Evolutionary conservation across 1,140 invertebrate species (phyloP), one percentile per base, ranked within the genome.

Genomic region (Achatina immaculata): DNA sequence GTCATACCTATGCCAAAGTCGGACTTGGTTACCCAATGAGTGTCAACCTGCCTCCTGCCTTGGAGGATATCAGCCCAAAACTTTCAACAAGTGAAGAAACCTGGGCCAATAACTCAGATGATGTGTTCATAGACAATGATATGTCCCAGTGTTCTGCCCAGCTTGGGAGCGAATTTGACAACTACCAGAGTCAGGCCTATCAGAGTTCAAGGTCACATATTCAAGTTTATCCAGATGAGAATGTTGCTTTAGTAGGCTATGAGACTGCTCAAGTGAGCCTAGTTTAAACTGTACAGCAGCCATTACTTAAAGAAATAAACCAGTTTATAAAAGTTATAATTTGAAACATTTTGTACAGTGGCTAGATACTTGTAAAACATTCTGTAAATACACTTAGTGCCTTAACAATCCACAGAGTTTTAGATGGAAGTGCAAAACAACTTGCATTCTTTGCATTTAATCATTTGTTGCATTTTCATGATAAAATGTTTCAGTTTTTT

Each of bases 181-280:
- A n/a, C 65, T 55, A 81, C 69, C 65, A 80, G 6, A 40, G 74
- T n/a, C 81, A 81, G 3, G 38, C 69, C 36, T 40, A 65, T 28
- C 77, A 75, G 31, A 75, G 72, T 31, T 38, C 71, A 34, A 55
- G 78, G 34, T 81, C 80, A 42, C 71, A 78, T 28, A 76, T 65
- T 73, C 84, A 85, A 78, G 73, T 83, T 4, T 83, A 77, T 43
- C 84, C 84, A 19, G 84, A 85, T 73, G 42, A 80, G 34, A 48
- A 24, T 34, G 24, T 65, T 36, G 62, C 74, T 34, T 28, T 83
- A n/a, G 77, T 81, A 21, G 81, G 84, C 19, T 85, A 69, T 81
- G 82, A 83, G 38, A 66, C 45, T 40, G 42, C 71, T 51, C 84
- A 85, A 38, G 84, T 82, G 24, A 85, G 84, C 78, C 72, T 85